Conservation (phyloP, 2,888 invertebrate genomes). For the Agriopis aurantiaria region DNA sequence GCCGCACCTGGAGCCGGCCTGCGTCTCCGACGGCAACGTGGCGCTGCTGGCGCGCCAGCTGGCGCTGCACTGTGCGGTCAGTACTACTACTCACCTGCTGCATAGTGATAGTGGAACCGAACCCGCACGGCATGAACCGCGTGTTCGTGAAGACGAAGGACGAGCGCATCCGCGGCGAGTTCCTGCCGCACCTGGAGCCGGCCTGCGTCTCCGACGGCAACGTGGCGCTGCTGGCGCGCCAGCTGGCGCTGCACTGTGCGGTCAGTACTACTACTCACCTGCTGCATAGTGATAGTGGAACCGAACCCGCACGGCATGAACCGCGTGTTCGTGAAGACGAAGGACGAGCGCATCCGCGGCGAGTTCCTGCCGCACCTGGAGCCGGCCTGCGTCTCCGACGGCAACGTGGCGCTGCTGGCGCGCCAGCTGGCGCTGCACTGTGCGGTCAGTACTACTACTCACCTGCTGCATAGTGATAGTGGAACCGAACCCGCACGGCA, state of each 20-base stretch:
- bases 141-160: conserved; percentile 94
- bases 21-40: conserved; percentile 95
- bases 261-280: conserved; percentile 86
- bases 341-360: conserved; percentile 91
- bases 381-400: conserved; percentile 95
- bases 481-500: conserved; percentile 94
- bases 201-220: conserved; percentile 96
- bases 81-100: conserved; percentile 90
- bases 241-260: conserved; percentile 93
- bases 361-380: conserved; percentile 89
- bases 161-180: conserved; percentile 91
- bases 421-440: conserved; percentile 96
- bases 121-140: conserved; percentile 94
- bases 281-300: conserved; percentile 96
- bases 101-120: conserved; percentile 95
- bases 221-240: conserved; percentile 94
- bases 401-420: conserved; percentile 94
- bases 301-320: conserved; percentile 95
- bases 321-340: too few species aligned
- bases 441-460: conserved; percentile 63
- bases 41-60: conserved; percentile 95
- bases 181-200: conserved; percentile 89
- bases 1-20: conserved; percentile 90
- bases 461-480: conserved; percentile 97
- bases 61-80: conserved; percentile 90